Conservation (phyloP, 1,140 invertebrate genomes). For the Brachionus rotundiformis region DNA sequence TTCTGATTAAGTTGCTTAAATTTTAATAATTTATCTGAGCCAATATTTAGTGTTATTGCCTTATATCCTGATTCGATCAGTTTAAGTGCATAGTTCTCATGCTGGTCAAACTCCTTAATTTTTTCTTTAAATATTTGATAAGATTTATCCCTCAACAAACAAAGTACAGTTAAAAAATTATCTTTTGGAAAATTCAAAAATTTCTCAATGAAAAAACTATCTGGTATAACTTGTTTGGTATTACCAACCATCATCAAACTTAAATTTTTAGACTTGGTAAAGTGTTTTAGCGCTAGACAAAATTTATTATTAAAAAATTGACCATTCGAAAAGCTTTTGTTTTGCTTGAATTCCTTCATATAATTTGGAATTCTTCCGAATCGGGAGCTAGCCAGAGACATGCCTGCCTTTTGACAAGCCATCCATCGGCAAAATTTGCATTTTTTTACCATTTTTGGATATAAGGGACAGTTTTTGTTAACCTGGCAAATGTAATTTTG, state of each 20-base stretch:
- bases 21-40: too few relatives aligned
- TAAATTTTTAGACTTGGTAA: neutral
- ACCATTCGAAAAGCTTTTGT: neutral
- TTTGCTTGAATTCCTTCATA: conserved; percentile 55
- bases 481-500: conserved; percentile 61
- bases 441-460: conserved; percentile 58
- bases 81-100: neutral
- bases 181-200: neutral
- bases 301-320: neutral
- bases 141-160: neutral
- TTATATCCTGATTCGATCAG: neutral
- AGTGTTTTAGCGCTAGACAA: neutral
- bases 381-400: conserved; percentile 58
- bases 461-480: conserved; percentile 58
- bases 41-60: neutral
- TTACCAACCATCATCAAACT: neutral
- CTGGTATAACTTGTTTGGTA: neutral
- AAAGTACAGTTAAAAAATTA: neutral
- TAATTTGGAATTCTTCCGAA: conserved; percentile 63
- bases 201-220: neutral
- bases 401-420: conserved; percentile 59
- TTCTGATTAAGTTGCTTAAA: neutral
- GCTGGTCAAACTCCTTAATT: neutral
- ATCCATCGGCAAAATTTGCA: conserved; percentile 62
- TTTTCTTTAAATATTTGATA: neutral